phyloP scores from a whole-genome alignment of 2,888 invertebrate genomes.

The Acleris emargana region DNA sequence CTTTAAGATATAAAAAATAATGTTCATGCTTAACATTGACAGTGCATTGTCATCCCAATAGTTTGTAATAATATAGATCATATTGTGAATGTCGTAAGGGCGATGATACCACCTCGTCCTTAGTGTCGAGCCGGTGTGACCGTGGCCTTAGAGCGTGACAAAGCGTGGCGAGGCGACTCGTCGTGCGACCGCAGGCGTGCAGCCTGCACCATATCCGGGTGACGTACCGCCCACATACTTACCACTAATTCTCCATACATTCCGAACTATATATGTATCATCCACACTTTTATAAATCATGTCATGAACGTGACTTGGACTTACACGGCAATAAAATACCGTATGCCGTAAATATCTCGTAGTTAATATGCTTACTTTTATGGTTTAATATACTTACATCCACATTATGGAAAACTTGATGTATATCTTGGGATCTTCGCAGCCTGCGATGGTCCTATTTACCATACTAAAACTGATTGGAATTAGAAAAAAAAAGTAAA shows the following conservation, averaged over 20 bases:
- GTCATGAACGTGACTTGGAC: constrained; percentile 49
- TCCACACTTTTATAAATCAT: constrained; percentile 42
- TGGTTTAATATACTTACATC: constrained; percentile 41
- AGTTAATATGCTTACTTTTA: constrained; percentile 39
- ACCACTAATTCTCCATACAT: constrained; percentile 56
- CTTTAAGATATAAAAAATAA: neutral
- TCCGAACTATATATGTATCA: constrained; percentile 50
- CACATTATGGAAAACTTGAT: constrained; percentile 19
- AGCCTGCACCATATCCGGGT: constrained; percentile 54
- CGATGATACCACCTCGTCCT: neutral
- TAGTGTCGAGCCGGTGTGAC: constrained; percentile 9
- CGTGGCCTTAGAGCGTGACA: constrained; percentile 41
- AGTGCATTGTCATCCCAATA: neutral
- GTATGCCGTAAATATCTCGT: constrained; percentile 37
- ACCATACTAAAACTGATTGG: no score
- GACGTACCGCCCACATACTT: constrained; percentile 48
- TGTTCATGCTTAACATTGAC: neutral
- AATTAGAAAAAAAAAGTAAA: no score
- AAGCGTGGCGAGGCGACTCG: constrained; percentile 38
- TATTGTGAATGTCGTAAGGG: neutral
- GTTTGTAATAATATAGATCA: neutral
- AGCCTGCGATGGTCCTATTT: no score
- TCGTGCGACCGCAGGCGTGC: constrained; percentile 40
- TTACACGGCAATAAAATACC: constrained; percentile 49
- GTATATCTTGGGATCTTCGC: no score